phyloP scores from a whole-genome alignment of 2,797 vertebrate genomes.

The Heteromormyrus szaboi region DNA sequence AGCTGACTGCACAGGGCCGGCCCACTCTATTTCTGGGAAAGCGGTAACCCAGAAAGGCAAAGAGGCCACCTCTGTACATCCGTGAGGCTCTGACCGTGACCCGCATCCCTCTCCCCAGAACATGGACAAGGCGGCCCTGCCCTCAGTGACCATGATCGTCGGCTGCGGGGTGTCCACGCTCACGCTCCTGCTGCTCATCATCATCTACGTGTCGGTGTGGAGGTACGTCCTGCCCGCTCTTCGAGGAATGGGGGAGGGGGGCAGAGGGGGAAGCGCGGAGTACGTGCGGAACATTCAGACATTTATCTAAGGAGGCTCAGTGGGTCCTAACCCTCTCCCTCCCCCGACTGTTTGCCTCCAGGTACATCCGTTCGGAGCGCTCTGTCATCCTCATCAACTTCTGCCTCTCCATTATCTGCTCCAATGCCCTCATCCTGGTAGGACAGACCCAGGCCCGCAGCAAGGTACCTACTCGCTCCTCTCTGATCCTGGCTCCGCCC shows the following conservation, averaged over 20 bases:
- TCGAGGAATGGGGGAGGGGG: background rate
- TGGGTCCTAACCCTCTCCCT: background rate
- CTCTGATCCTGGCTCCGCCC: background rate
- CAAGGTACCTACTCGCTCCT: constrained; percentile 65
- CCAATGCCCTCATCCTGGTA: constrained; percentile 91
- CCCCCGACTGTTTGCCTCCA: constrained; percentile 43
- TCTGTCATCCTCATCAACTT: constrained; percentile 99
- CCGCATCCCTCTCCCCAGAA: constrained; percentile 59
- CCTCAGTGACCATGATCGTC: constrained; percentile 95
- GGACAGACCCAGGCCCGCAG: constrained; percentile 96
- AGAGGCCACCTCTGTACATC: constrained; percentile 11
- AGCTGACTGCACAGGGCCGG: constrained; percentile 33
- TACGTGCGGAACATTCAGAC: background rate
- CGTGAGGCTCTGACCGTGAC: constrained; percentile 35
- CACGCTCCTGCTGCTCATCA: constrained; percentile 92
- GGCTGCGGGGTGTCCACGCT: constrained; percentile 97
- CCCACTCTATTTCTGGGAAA: constrained; percentile 42
- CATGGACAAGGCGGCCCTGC: constrained; percentile 87
- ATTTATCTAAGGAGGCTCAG: background rate
- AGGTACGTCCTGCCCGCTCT: constrained; percentile 68
- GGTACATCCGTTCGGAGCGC: constrained; percentile 95
- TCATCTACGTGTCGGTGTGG: constrained; percentile 99
- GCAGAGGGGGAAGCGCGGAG: background rate
- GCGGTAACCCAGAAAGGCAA: constrained; percentile 3
- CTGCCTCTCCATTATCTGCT: constrained; percentile 97